Conservation (phyloP, 1,140 invertebrate species). For the fruit fly (Drosophila melanogaster) region DNA sequence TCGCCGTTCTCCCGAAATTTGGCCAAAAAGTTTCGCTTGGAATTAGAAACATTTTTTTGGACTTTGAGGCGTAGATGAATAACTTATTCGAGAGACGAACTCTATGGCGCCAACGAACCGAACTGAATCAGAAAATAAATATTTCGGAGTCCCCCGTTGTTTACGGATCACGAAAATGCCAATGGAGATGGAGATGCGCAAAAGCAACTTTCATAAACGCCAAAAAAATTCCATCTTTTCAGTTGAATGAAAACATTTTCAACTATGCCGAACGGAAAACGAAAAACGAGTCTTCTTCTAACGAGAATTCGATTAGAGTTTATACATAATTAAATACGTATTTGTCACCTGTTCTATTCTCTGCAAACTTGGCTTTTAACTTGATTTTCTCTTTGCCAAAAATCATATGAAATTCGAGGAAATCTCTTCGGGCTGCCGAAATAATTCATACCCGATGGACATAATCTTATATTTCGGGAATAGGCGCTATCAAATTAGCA, state of each 20-base stretch:
- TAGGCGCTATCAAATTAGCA: conserved; percentile 37
- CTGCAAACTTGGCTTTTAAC: conserved; percentile 2
- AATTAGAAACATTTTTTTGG: conserved; percentile 55
- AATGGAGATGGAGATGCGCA: conserved; percentile 48
- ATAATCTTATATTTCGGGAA: conserved; percentile 43
- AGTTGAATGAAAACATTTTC: conserved; percentile 68
- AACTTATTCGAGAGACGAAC: conserved; percentile 56
- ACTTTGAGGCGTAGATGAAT: conserved; percentile 69
- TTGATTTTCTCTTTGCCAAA: conserved; percentile 33
- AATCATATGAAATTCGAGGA: neutral
- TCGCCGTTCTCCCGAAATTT: conserved; percentile 57
- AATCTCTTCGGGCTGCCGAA: conserved; percentile 2
- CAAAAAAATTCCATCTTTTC: conserved; percentile 58
- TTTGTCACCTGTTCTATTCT: conserved; percentile 70
- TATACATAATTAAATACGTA: conserved; percentile 72
- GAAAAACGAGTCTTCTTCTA: conserved; percentile 36
- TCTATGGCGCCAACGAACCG: conserved; percentile 44
- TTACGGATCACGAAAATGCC: conserved; percentile 39
- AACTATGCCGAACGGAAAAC: conserved; percentile 29
- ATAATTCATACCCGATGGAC: conserved; percentile 4
- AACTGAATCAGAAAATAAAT: conserved; percentile 36
- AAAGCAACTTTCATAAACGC: conserved; percentile 58
- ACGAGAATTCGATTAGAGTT: conserved; percentile 43
- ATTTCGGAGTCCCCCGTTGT: conserved; percentile 44
- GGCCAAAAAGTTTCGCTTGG: conserved; percentile 57